Evolutionary conservation across 2,797 vertebrate genomes (phyloP).

Genomic region (Loriculus beryllinus): DNA sequence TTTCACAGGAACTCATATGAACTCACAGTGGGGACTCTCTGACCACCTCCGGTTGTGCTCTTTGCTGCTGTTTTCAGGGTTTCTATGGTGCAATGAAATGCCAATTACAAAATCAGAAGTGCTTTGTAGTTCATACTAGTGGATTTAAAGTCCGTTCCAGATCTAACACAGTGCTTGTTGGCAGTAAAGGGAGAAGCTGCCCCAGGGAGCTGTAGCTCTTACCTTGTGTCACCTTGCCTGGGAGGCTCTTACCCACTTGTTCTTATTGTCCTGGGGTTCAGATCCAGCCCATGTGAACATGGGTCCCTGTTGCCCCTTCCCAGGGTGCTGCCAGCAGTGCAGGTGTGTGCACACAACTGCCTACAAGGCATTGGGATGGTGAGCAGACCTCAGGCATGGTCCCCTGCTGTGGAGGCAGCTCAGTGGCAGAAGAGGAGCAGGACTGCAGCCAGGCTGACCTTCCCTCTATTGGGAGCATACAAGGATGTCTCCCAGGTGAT

Average conservation of each 20-base stretch:
- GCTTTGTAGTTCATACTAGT: neutral
- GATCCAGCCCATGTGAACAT: neutral
- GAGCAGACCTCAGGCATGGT: neutral
- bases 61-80: neutral
- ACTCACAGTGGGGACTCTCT: neutral
- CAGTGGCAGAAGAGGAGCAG: neutral
- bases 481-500: neutral
- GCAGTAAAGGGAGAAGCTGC: neutral
- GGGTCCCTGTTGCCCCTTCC: neutral
- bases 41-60: neutral
- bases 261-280: neutral
- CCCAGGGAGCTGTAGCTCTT: neutral
- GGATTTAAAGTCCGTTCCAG: neutral
- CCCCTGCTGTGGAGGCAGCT: neutral
- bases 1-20: neutral
- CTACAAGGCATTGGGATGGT: neutral
- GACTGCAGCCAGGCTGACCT: neutral
- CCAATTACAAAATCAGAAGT: neutral
- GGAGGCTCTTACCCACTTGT: neutral
- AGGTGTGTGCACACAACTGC: neutral
- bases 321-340: neutral
- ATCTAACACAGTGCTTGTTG: neutral
- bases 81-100: neutral
- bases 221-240: neutral
- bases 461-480: fast-evolving